These are phyloP conservation scores for Procambarus virginalis DNA, from an alignment of 1,140 invertebrate genomes.

Conservation along the genomic window DNA sequence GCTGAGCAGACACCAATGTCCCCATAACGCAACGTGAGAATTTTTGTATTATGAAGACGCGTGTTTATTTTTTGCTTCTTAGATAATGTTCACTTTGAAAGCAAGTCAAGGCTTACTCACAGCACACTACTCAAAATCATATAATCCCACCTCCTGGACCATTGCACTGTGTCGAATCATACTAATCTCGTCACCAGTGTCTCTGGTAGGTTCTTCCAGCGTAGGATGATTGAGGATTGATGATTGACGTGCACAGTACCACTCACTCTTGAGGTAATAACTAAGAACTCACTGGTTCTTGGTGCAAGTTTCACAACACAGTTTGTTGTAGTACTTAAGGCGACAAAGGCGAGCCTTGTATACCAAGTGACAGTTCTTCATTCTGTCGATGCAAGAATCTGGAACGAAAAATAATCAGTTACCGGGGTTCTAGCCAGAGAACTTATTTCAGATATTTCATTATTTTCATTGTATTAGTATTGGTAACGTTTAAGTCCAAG, in stretches of 20 bases:
- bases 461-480: neutral
- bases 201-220: neutral
- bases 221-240: neutral
- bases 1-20: too few species aligned
- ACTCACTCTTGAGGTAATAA: neutral
- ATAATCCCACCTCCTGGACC: neutral
- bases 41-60: neutral
- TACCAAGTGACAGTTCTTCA: conserved; percentile 73
- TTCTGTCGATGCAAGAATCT: conserved; percentile 72
- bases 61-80: neutral
- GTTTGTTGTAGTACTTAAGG: conserved; percentile 73
- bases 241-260: neutral
- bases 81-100: neutral
- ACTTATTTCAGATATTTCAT: neutral
- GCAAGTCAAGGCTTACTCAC: neutral
- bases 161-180: neutral
- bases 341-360: conserved; percentile 72
- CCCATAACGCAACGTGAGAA: neutral
- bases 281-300: conserved; percentile 21
- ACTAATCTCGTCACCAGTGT: neutral
- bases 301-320: conserved; percentile 73
- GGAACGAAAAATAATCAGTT: neutral
- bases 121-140: neutral
- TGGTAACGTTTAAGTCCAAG: neutral
- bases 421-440: neutral